Evolutionary conservation across 2,888 invertebrate genomes (phyloP), one percentile per base, ranked within the genome.

Genomic region (Mythimna impura): DNA sequence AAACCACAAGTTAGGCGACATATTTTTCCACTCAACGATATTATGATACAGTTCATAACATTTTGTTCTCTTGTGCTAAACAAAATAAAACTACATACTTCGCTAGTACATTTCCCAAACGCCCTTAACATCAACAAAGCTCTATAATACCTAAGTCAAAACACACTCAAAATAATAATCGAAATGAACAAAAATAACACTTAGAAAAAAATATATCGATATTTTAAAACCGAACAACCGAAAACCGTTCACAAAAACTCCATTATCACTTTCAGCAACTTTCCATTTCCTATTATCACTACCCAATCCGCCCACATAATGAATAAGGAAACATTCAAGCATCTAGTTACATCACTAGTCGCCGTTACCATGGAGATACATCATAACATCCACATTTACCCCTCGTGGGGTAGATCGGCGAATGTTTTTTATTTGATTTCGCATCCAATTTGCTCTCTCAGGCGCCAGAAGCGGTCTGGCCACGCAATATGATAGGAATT

Each of bases 381-480:
- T 82, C 82, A 84, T 87, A 86, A 86, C 84, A 84, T 82, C 73
- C 85, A 79, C 81, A 88, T 89, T 43, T 87, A 87, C 83, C 85
- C 82, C 82, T 86, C 84, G 86, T 89, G 83, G 86, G 78, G 72
- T 89, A 88, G 89, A 90, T 90, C 90, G 88, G 88, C 85, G 85
- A 92, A 92, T 91, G 91, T 94, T 95, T 85, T 95, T 95, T 94
- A 95, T 95, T 95, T 92, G 93, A 95, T 95, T 95, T 94, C 92
- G 90, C 92, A 92, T 94, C 92, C 94, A 95, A 95, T 95, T 94
- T 94, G 89, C 89, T 78, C 86, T 84, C 82, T 83, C 90, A 87
- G 84, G 83, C 87, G 92, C 93, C 94, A 93, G 93, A 92, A 92
- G 93, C 93, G 94, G 88, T 90, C 87, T 87, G 82, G 83, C 88